These are phyloP conservation scores for Corapipo altera DNA, from an alignment of 2,113 vertebrate genomes.

Conservation along the genomic window DNA sequence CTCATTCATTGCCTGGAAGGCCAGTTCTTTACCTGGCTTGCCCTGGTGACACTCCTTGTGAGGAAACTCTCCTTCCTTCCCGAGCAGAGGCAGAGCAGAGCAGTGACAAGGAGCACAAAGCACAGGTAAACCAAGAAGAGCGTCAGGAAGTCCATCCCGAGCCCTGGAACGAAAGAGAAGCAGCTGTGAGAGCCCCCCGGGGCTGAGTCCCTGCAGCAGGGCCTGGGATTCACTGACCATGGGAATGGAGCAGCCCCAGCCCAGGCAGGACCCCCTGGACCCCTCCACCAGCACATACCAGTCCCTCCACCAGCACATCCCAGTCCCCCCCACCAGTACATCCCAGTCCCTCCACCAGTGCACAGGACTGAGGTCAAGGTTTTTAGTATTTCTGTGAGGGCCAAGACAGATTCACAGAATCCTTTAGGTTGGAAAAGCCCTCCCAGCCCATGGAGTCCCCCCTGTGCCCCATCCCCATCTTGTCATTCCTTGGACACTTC, in stretches of 20 bases:
- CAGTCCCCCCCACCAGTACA: not conserved
- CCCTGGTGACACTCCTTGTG: fast-evolving
- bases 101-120: constrained; percentile 66
- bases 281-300: too few relatives aligned
- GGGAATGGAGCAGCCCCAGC: not conserved
- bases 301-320: too few relatives aligned
- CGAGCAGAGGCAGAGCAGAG: constrained; percentile 76
- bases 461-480: not conserved
- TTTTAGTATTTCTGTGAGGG: fast-evolving
- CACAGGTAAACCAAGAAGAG: constrained; percentile 83
- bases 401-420: not conserved
- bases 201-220: too few relatives aligned
- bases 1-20: not conserved
- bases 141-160: constrained; percentile 88
- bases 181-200: not conserved
- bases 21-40: constrained; percentile 18
- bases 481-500: not conserved
- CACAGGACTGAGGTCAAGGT: not conserved
- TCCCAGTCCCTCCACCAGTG: not conserved
- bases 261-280: not conserved
- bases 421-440: not conserved
- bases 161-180: constrained; percentile 1
- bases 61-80: constrained; percentile 56
- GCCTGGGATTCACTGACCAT: not conserved
- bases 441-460: fast-evolving